phyloP scores from a whole-genome alignment of 2,113 vertebrate genomes.

The Hyla sarda region DNA sequence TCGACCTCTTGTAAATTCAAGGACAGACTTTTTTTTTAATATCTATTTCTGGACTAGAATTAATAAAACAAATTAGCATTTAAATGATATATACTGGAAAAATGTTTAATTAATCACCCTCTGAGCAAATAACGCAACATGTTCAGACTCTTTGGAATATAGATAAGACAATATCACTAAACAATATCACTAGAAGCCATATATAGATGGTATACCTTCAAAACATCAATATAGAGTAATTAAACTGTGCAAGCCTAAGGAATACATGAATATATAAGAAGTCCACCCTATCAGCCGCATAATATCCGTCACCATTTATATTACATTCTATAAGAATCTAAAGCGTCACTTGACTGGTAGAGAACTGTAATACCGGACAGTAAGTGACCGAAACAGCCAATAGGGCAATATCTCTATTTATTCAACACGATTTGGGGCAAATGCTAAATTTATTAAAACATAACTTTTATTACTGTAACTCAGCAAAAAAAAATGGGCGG shows the following conservation, averaged over 20 bases:
- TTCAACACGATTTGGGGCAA: too few relatives aligned
- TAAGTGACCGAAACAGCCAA: too few relatives aligned
- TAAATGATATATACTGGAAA: conserved; percentile 30
- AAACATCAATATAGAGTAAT: conserved; percentile 9
- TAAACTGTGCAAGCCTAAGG: neutral
- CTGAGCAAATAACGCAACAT: conserved; percentile 19
- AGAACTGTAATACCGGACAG: neutral
- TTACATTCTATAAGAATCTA: neutral
- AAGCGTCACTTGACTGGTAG: neutral
- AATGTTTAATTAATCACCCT: conserved; percentile 41
- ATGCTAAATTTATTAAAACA: too few relatives aligned
- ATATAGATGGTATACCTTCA: neutral
- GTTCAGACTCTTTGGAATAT: neutral
- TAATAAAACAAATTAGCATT: conserved; percentile 36
- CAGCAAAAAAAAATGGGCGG: too few relatives aligned
- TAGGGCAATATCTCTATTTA: too few relatives aligned
- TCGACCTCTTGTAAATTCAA: neutral
- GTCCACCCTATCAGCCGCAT: neutral
- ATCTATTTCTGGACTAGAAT: neutral
- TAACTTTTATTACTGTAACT: too few relatives aligned
- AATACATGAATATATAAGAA: neutral
- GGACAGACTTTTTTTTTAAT: neutral
- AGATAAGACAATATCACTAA: too few relatives aligned
- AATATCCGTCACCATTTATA: neutral
- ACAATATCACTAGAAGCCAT: neutral